A percentile compares a stretch with the other conserved stretches of the same genome.
Evolutionary conservation across 2,797 vertebrate species (phyloP).

Genomic region (Microctenopoma stevenorrisi): DNA sequence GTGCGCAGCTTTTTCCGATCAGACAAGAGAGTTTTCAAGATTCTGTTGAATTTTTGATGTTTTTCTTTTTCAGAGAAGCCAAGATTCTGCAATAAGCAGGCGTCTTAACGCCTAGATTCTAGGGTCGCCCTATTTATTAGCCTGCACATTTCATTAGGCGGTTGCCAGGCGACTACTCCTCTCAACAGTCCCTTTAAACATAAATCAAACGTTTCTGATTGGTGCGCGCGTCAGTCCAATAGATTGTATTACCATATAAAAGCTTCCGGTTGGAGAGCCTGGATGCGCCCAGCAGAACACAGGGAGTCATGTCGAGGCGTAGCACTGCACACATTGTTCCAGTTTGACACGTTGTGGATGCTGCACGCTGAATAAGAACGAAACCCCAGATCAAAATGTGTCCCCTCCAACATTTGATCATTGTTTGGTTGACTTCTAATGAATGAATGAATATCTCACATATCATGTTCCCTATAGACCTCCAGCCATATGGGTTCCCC

Average conservation of each 20-base stretch:
- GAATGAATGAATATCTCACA: neutral
- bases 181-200: slow-evolving; percentile 73
- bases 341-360: neutral
- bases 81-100: slow-evolving; percentile 2
- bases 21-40: slow-evolving; percentile 4
- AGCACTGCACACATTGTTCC: neutral
- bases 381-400: no score
- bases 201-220: slow-evolving; percentile 78
- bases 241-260: slow-evolving; percentile 77
- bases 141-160: slow-evolving; percentile 70
- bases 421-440: neutral
- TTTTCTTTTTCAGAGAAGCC: neutral
- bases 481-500: neutral
- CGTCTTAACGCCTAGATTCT: slow-evolving; percentile 11
- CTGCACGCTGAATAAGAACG: no score
- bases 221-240: slow-evolving; percentile 67
- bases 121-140: slow-evolving; percentile 61
- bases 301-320: slow-evolving; percentile 27
- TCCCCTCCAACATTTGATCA: neutral
- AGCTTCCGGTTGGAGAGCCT: slow-evolving; percentile 60
- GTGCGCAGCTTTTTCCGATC: neutral
- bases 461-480: neutral
- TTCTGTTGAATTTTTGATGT: neutral
- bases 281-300: slow-evolving; percentile 39
- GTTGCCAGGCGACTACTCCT: slow-evolving; percentile 79